Base-by-base conservation (phyloP, 2,888 invertebrate species). In the Lingula anatina region DNA sequence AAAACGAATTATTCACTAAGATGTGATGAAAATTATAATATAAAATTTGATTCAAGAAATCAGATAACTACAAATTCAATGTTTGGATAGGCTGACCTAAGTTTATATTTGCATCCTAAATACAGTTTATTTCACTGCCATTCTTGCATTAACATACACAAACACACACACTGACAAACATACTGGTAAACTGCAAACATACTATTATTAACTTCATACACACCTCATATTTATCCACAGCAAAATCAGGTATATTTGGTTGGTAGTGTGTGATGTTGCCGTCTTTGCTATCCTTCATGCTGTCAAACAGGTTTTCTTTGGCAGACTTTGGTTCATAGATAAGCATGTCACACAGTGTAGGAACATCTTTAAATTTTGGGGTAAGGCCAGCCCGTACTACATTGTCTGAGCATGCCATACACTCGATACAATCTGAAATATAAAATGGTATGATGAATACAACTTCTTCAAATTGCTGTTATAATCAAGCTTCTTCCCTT, bases 381-480 rank as follows among this genome's bases (percentile, higher is more conserved):
- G 99, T 99, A 1, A 99, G 81, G 0, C 99, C 99, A 1, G 97
- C 97, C 54, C 99, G 83, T 0, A 99, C 89, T 2, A 97, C 96
- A 79, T 99, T 99, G 79, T 99, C 99, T 0, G 97, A 97, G 70
- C 92, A 90, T 0, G 97, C 94, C 99, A 99, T 99, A 76, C 95
- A 95, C 79, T 99, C 99, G 44, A 99, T 81, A 71, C 96, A 96
- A 79, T 99, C 97, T 91, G 72, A 39, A 67, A 59, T 36, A 31
- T 20, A 47, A 97, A 87, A 38, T n/a, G n/a, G n/a, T n/a, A n/a
- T n/a, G n/a, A n/a, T n/a, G n/a, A n/a, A n/a, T n/a, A n/a, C n/a
- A n/a, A n/a, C n/a, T n/a, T n/a, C n/a, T n/a, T n/a, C n/a, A n/a
- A n/a, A n/a, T n/a, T n/a, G n/a, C n/a, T n/a, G n/a, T n/a, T n/a